Evolutionary conservation across 1,140 invertebrate species (phyloP).

Genomic region (Tetramorium parvispinum): DNA sequence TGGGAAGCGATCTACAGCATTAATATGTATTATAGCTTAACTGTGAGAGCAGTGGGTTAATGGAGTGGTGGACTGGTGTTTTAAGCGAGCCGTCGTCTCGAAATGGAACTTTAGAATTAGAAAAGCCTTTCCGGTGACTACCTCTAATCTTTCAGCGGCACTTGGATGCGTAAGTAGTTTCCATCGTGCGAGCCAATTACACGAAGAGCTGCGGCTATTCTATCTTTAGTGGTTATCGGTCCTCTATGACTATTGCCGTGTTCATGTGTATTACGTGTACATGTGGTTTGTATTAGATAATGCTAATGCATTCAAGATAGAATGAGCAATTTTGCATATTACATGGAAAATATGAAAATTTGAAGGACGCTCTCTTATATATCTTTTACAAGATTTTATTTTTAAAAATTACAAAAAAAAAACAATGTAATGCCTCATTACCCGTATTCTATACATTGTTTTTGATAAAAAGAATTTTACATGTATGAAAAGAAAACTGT

Average conservation of each 20-base stretch:
- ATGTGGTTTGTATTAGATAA: neutral
- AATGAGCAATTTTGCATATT: neutral
- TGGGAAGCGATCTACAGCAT: neutral
- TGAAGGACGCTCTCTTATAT: neutral
- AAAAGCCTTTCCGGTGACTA: conserved; percentile 5
- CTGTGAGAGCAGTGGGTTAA: neutral
- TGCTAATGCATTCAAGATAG: neutral
- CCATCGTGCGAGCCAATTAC: conserved; percentile 36
- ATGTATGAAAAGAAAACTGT: neutral
- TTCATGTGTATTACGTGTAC: neutral
- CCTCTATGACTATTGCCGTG: conserved; percentile 5
- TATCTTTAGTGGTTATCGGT: neutral
- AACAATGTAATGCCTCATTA: neutral
- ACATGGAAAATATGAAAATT: neutral
- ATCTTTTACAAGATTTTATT: neutral
- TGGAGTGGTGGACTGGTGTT: neutral
- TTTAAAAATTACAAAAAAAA: neutral
- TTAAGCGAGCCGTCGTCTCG: neutral
- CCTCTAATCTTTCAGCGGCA: conserved; percentile 33
- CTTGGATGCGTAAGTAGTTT: conserved; percentile 31
- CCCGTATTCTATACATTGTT: neutral
- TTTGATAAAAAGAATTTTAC: neutral
- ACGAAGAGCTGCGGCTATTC: conserved; percentile 12
- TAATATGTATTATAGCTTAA: conserved; percentile 38
- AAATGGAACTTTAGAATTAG: conserved; percentile 29